phyloP scores from a whole-genome alignment of 1,140 invertebrate genomes.

The Dendrolimus punctatus region DNA sequence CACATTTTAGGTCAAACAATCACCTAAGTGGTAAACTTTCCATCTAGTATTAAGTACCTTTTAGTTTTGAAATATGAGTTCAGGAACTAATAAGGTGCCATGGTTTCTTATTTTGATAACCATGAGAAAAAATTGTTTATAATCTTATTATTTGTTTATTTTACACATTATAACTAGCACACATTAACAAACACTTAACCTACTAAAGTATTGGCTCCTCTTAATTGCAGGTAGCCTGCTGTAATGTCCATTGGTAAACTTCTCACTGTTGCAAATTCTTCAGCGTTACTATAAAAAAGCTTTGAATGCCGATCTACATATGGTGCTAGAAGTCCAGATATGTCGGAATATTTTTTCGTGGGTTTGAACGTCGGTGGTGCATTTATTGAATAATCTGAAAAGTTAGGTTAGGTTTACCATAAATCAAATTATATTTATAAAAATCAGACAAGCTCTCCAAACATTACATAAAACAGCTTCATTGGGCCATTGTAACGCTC shows the following conservation, averaged over 20 bases:
- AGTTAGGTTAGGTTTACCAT: constrained; percentile 1
- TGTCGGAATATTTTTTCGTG: constrained; percentile 94
- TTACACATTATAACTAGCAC: background rate
- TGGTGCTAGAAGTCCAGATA: constrained; percentile 88
- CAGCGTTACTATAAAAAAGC: constrained; percentile 85
- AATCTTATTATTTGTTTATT: background rate
- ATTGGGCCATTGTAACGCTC: constrained; percentile 78
- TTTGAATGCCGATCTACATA: constrained; percentile 95
- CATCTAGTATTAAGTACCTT: too few relatives aligned
- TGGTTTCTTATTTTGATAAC: background rate
- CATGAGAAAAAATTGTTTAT: constrained; percentile 2
- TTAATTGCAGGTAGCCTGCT: constrained; percentile 87
- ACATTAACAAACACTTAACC: constrained; percentile 62
- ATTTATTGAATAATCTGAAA: constrained; percentile 87
- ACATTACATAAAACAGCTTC: constrained; percentile 79
- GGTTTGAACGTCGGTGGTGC: constrained; percentile 93
- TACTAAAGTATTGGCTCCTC: constrained; percentile 89
- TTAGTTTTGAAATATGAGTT: too few relatives aligned
- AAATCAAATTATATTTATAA: too few relatives aligned
- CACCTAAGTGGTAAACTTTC: too few relatives aligned
- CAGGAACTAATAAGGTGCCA: too few relatives aligned
- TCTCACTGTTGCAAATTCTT: constrained; percentile 89
- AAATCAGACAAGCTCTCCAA: too few relatives aligned
- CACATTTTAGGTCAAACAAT: too few relatives aligned
- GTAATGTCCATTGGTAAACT: constrained; percentile 93